Evolutionary conservation across 2,888 invertebrate genomes (phyloP).

Genomic region (Plagiodera versicolora): DNA sequence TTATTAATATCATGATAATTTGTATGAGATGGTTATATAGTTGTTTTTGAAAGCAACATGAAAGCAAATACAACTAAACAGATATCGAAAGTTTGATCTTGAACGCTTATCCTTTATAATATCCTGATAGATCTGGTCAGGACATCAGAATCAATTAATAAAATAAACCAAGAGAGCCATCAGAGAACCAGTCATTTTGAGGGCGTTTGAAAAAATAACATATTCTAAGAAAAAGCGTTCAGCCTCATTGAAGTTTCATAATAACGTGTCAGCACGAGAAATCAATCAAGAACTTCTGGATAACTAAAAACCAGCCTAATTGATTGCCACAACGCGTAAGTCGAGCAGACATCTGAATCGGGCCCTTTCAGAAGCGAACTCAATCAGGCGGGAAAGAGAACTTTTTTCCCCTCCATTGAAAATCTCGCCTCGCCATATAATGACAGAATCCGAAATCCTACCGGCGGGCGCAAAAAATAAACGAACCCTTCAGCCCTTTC

Average conservation of each 20-base stretch:
- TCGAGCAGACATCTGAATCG: background rate
- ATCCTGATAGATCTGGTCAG: no score
- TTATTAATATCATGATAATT: no score
- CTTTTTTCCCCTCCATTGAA: background rate
- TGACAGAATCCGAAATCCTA: background rate
- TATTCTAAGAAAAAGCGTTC: no score
- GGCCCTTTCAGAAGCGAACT: background rate
- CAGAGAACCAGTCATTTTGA: no score
- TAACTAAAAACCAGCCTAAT: background rate
- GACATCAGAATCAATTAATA: no score
- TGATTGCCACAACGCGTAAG: background rate
- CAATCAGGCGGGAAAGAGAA: background rate
- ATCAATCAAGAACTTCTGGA: background rate
- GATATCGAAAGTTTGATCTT: no score
- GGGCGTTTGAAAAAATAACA: no score
- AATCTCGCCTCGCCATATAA: background rate
- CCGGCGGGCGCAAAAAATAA: background rate
- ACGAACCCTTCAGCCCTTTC: background rate
- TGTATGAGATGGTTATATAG: no score
- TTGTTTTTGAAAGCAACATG: no score
- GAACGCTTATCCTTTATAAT: no score
- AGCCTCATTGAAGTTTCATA: background rate
- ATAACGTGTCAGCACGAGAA: background rate
- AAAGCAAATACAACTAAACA: no score
- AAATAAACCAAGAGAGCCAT: no score